Evolutionary conservation across 2,113 vertebrate species (phyloP).

Genomic region (Xerus inauris): DNA sequence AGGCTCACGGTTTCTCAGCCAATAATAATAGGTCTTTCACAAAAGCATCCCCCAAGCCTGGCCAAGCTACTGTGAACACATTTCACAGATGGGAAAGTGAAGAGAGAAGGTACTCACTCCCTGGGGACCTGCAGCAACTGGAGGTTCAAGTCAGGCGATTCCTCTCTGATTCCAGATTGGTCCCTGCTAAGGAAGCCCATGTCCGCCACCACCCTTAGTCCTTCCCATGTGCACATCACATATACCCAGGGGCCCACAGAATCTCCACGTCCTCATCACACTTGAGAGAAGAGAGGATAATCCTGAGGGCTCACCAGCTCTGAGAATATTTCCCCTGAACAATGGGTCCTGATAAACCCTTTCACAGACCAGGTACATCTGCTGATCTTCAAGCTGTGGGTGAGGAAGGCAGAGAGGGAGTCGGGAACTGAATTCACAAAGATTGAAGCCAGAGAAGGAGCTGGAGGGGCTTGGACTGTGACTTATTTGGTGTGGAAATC

Average conservation of each 20-base stretch:
- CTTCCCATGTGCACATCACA: neutral
- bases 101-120: neutral
- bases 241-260: neutral
- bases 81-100: conserved; percentile 29
- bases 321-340: neutral
- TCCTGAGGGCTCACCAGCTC: neutral
- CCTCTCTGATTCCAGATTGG: neutral
- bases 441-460: neutral
- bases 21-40: neutral
- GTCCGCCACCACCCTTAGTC: too few relatives aligned
- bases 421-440: neutral
- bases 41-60: neutral
- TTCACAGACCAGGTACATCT: neutral
- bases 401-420: neutral
- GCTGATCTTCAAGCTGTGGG: neutral
- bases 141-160: neutral
- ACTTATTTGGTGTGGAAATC: neutral
- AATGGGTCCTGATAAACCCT: neutral
- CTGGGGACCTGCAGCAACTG: neutral
- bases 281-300: neutral
- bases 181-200: neutral
- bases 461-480: neutral
- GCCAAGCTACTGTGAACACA: neutral
- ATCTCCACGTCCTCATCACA: neutral
- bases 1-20: neutral